A percentile compares a stretch with the other conserved stretches of the same genome.
phyloP scores from a whole-genome alignment of 2,797 vertebrate species.

The Lophius americanus region DNA sequence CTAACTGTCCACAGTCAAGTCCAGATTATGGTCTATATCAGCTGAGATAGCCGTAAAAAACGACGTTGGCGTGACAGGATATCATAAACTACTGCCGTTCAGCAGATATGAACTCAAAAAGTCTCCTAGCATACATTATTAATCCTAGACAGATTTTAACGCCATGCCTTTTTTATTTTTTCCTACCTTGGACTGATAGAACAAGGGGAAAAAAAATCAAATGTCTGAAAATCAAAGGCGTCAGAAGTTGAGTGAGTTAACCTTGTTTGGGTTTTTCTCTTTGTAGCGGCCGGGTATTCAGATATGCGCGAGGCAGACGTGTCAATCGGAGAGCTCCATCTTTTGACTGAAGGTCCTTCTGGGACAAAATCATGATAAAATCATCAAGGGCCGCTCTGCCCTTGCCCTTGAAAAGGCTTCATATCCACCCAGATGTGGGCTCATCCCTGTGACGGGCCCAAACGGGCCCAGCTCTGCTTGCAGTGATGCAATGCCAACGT shows the following conservation, averaged over 20 bases:
- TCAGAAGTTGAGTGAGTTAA: conserved; percentile 20
- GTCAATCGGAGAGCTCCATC: conserved; percentile 26
- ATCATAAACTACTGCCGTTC: conserved; percentile 14
- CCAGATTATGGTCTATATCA: conserved; percentile 17
- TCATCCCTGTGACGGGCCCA: conserved; percentile 6
- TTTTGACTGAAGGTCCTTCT: conserved; percentile 18
- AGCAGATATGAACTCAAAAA: conserved; percentile 32
- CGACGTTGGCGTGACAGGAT: conserved; percentile 17
- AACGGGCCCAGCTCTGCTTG: conserved; percentile 17
- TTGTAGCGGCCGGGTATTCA: conserved; percentile 5
- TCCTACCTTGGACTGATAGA: conserved; percentile 25
- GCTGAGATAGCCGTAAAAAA: conserved; percentile 7
- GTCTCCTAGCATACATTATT: background rate
- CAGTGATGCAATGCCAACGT: conserved; percentile 35
- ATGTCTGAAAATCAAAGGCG: conserved; percentile 19
- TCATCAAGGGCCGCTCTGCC: conserved; percentile 32
- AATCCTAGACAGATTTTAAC: conserved; percentile 23
- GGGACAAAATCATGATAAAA: conserved; percentile 42
- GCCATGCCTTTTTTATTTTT: conserved; percentile 17
- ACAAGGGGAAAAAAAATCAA: conserved; percentile 27
- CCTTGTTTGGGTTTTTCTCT: conserved; percentile 42
- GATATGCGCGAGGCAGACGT: conserved; percentile 18
- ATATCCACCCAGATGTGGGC: conserved; percentile 27
- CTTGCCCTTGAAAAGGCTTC: conserved; percentile 28
- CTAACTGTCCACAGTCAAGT: conserved; percentile 2